Percentiles rank a stretch among this genome's conserved stretches.
These are phyloP conservation scores for Rousettus leschenaultii DNA, from an alignment of 2,113 vertebrate species.

Conservation along the genomic window DNA sequence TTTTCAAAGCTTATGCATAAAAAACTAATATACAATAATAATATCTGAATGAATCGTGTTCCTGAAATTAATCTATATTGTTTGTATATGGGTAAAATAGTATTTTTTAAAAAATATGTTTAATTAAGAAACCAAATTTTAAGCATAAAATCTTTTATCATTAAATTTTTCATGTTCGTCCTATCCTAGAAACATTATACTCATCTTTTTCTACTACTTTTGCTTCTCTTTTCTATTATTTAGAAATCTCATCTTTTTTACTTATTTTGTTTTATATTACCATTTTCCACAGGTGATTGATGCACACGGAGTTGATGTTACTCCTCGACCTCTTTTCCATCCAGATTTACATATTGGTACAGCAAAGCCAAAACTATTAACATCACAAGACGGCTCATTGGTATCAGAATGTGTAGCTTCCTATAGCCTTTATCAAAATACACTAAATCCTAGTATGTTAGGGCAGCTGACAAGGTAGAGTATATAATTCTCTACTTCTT, in stretches of 20 bases:
- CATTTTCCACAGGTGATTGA: conserved; percentile 87
- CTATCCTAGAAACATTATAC: neutral
- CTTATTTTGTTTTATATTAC: conserved; percentile 22
- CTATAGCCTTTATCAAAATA: conserved; percentile 74
- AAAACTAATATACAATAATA: neutral
- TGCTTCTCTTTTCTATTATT: conserved; percentile 12
- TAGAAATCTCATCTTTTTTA: neutral
- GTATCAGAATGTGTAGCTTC: conserved; percentile 73
- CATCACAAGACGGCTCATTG: conserved; percentile 75
- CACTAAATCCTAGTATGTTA: conserved; percentile 75
- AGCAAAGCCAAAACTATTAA: conserved; percentile 79
- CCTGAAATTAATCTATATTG: neutral
- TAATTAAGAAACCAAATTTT: neutral
- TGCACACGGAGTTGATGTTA: conserved; percentile 86
- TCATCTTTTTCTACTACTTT: neutral
- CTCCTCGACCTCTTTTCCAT: conserved; percentile 87
- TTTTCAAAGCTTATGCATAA: neutral
- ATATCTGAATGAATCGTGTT: neutral
- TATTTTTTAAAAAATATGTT: neutral
- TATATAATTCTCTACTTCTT: neutral
- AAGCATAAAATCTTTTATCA: neutral
- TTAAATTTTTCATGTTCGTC: conserved; percentile 20
- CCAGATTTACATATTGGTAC: conserved; percentile 71
- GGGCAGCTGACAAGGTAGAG: conserved; percentile 86
- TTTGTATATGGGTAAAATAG: neutral